A percentile compares a stretch with the other conserved stretches of the same genome.
These are phyloP conservation scores for Lordiphosa fenestrarum DNA, from an alignment of 2,888 invertebrate genomes.

Conservation along the genomic window DNA sequence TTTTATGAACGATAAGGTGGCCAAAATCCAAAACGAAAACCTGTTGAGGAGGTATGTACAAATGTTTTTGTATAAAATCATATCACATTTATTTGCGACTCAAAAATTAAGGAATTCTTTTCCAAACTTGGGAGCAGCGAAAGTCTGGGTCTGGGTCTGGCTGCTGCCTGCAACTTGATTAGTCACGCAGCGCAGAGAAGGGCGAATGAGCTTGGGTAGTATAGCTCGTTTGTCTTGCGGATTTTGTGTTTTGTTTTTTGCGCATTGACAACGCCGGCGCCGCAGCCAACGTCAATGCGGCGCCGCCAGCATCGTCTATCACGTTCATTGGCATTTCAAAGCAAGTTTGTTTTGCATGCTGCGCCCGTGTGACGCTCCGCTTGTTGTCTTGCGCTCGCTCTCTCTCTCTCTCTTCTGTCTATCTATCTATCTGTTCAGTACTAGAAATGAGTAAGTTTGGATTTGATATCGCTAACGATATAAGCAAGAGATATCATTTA, in stretches of 20 bases:
- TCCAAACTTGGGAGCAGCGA: constrained; percentile 15
- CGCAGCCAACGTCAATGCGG: constrained; percentile 7
- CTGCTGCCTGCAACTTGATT: constrained; percentile 55
- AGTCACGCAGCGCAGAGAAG: constrained; percentile 31
- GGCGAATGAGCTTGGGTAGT: constrained; percentile 1
- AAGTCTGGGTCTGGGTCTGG: background rate
- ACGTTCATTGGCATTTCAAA: constrained; percentile 61
- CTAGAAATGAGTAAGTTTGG: no score
- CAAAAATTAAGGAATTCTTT: constrained; percentile 30
- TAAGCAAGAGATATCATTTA: no score
- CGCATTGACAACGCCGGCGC: constrained; percentile 15
- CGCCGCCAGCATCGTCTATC: constrained; percentile 9
- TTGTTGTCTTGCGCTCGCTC: constrained; percentile 9
- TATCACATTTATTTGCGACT: background rate
- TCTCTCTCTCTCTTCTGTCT: constrained; percentile 18
- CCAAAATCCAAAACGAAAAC: constrained; percentile 9
- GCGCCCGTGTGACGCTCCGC: constrained; percentile 34
- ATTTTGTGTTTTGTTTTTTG: constrained; percentile 3
- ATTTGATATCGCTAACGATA: no score
- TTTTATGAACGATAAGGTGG: constrained; percentile 27
- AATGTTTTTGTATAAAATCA: constrained; percentile 10
- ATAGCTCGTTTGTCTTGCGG: background rate
- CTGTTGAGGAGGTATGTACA: background rate
- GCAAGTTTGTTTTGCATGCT: constrained; percentile 61
- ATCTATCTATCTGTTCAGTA: background rate